Conservation (phyloP, 1,140 invertebrate genomes). For the Octopus sinensis region DNA sequence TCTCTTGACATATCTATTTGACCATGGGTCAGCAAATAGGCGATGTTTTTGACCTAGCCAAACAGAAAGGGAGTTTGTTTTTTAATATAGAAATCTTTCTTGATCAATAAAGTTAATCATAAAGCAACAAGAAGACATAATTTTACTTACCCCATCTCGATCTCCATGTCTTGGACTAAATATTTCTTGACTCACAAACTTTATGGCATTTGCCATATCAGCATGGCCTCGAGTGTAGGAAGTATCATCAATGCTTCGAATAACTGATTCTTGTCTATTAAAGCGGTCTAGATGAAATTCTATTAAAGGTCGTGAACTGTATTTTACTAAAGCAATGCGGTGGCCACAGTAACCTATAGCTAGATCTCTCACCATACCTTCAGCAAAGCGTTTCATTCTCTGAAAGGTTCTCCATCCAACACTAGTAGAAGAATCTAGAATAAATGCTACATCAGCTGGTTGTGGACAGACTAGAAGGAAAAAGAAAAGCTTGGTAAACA, state of each 20-base stretch:
- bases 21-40: constrained; percentile 47
- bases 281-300: constrained; percentile 40
- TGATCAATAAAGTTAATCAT: background rate
- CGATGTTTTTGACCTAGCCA: constrained; percentile 32
- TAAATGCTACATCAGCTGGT: constrained; percentile 51
- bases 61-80: background rate
- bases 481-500: background rate
- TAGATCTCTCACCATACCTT: constrained; percentile 41
- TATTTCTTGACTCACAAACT: constrained; percentile 36
- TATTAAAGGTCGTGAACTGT: constrained; percentile 45
- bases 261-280: constrained; percentile 27
- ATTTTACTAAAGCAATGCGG: constrained; percentile 47
- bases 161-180: constrained; percentile 41
- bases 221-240: constrained; percentile 42
- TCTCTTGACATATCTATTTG: constrained; percentile 38
- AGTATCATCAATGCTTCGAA: constrained; percentile 35
- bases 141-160: constrained; percentile 30
- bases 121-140: background rate
- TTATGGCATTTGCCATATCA: constrained; percentile 48
- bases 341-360: constrained; percentile 44
- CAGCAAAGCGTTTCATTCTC: constrained; percentile 44
- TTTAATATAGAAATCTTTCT: background rate
- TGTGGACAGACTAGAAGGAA: constrained; percentile 37
- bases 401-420: constrained; percentile 43
- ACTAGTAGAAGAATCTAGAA: constrained; percentile 50